Conservation (phyloP, 2,888 invertebrate species). For the Strigamia maritima region DNA sequence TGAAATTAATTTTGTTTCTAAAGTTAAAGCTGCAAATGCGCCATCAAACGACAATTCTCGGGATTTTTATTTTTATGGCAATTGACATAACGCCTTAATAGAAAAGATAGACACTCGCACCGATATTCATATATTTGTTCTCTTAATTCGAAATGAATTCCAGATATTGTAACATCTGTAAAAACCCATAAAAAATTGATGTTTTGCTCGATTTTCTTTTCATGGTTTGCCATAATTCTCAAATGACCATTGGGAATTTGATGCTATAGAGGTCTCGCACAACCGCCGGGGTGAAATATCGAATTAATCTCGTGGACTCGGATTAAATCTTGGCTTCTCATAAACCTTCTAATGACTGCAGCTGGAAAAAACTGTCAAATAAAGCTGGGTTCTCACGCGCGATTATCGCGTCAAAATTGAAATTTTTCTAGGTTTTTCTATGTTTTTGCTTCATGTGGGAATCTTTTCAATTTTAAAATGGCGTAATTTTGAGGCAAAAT, state of each 20-base stretch:
- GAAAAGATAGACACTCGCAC: neutral
- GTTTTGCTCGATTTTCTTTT: neutral
- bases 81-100: neutral
- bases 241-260: slow-evolving; percentile 14
- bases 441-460: too few species aligned
- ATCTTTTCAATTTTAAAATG: too few species aligned
- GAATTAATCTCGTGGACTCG: slow-evolving; percentile 13
- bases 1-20: too few species aligned
- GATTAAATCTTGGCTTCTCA: slow-evolving; percentile 6
- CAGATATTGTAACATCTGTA: neutral
- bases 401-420: too few species aligned
- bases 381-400: too few species aligned
- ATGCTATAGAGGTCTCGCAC: neutral
- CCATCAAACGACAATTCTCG: neutral
- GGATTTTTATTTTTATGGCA: neutral
- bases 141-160: neutral
- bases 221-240: slow-evolving; percentile 13
- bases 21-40: too few species aligned
- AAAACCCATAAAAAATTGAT: slow-evolving; percentile 15
- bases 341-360: neutral
- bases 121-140: neutral
- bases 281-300: neutral
- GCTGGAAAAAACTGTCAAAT: neutral
- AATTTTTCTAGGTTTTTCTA: too few species aligned
- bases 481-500: too few species aligned